Conservation (phyloP, 1,140 invertebrate species). For the Hermetia illucens region DNA sequence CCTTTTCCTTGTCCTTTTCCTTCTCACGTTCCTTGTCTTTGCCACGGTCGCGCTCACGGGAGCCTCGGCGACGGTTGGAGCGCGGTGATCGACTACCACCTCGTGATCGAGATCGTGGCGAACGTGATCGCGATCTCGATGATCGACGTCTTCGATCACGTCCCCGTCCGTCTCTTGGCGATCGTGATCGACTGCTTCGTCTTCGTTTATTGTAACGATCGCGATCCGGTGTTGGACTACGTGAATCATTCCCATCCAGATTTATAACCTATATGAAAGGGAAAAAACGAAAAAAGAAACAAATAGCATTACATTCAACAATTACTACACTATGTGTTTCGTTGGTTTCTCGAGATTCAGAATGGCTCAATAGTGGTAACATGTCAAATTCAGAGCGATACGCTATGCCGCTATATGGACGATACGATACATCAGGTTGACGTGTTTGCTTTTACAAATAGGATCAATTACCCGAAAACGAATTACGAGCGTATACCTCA, state of each 20-base stretch:
- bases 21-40: constrained; percentile 42
- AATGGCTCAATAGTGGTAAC: no score
- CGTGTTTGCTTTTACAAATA: no score
- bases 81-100: constrained; percentile 28
- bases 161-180: constrained; percentile 31
- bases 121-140: constrained; percentile 25
- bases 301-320: constrained; percentile 2
- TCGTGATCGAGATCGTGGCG: constrained; percentile 29
- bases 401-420: no score
- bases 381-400: no score
- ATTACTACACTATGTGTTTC: not conserved
- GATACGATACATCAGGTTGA: no score
- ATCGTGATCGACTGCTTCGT: constrained; percentile 33
- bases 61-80: constrained; percentile 33
- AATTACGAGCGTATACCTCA: no score
- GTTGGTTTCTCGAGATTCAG: no score
- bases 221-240: constrained; percentile 41
- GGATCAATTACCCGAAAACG: no score
- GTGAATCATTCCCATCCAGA: constrained; percentile 37
- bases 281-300: constrained; percentile 15
- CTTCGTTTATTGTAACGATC: constrained; percentile 31
- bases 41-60: constrained; percentile 41
- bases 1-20: constrained; percentile 63
- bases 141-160: constrained; percentile 28
- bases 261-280: constrained; percentile 34